A percentile compares a stretch with the other conserved stretches of the same genome.
Conservation (phyloP, 2,888 invertebrate genomes). For the Leptinotarsa juncta region DNA sequence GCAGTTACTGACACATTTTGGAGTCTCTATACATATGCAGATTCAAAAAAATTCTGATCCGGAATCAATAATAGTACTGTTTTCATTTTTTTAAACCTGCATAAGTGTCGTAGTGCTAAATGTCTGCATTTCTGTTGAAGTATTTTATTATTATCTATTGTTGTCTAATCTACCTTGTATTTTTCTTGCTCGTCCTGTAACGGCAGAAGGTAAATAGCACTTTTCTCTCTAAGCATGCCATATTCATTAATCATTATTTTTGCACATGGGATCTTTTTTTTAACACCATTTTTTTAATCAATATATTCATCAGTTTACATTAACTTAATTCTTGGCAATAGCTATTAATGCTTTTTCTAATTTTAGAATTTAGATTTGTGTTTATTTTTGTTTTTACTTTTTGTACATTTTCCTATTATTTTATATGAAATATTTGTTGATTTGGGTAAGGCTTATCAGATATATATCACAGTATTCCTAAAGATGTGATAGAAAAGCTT, state of each 20-base stretch:
- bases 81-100: neutral
- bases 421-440: no score
- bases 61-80: neutral
- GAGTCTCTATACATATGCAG: neutral
- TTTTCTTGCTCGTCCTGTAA: slow-evolving; percentile 57
- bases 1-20: neutral
- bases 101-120: neutral
- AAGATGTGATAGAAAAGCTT: no score
- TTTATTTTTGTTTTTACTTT: neutral
- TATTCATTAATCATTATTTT: slow-evolving; percentile 29
- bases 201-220: slow-evolving; percentile 64
- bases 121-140: neutral
- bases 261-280: slow-evolving; percentile 1
- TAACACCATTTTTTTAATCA: neutral
- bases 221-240: slow-evolving; percentile 50
- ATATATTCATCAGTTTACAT: neutral
- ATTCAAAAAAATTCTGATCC: no score
- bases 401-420: no score
- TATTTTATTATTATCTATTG: neutral
- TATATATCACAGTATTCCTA: no score
- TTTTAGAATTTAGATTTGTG: neutral
- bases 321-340: neutral
- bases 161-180: slow-evolving; percentile 51
- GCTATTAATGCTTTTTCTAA: neutral
- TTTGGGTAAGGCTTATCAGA: no score